Evolutionary conservation across 2,888 invertebrate genomes (phyloP).

Genomic region (Nyleta sp.): DNA sequence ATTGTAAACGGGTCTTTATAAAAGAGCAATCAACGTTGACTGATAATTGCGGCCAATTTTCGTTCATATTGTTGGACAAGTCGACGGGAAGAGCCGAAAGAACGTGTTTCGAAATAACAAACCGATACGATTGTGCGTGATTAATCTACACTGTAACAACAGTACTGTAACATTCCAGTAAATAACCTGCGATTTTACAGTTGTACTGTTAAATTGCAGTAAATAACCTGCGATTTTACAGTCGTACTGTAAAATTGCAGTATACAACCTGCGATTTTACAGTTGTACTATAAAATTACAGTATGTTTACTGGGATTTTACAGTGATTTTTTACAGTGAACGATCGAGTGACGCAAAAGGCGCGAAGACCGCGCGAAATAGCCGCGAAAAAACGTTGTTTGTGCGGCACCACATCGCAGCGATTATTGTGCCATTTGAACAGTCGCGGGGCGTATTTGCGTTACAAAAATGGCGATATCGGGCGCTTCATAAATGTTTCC

Average conservation of each 20-base stretch:
- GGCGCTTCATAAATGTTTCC: slow-evolving; percentile 19
- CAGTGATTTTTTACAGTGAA: too few species aligned
- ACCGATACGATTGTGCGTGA: slow-evolving; percentile 29
- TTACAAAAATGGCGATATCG: slow-evolving; percentile 24
- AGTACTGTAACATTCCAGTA: too few species aligned
- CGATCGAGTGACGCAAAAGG: slow-evolving; percentile 20
- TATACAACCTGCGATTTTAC: too few species aligned
- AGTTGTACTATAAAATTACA: too few species aligned
- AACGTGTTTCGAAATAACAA: slow-evolving; percentile 10
- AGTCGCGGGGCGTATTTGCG: slow-evolving; percentile 2
- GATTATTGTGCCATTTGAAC: slow-evolving; percentile 18
- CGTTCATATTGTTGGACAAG: background rate
- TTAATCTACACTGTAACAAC: too few species aligned
- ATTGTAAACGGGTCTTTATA: too few species aligned
- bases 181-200: too few species aligned
- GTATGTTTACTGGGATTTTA: too few species aligned
- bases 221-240: too few species aligned
- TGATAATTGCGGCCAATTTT: background rate
- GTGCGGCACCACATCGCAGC: background rate
- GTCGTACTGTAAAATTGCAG: too few species aligned
- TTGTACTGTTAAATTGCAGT: too few species aligned
- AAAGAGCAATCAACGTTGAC: background rate
- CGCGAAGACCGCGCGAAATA: slow-evolving; percentile 16
- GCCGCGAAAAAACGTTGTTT: slow-evolving; percentile 13
- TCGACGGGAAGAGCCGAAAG: background rate